Base-by-base conservation (phyloP, 2,888 invertebrate species). In the Drosophila borborema region DNA sequence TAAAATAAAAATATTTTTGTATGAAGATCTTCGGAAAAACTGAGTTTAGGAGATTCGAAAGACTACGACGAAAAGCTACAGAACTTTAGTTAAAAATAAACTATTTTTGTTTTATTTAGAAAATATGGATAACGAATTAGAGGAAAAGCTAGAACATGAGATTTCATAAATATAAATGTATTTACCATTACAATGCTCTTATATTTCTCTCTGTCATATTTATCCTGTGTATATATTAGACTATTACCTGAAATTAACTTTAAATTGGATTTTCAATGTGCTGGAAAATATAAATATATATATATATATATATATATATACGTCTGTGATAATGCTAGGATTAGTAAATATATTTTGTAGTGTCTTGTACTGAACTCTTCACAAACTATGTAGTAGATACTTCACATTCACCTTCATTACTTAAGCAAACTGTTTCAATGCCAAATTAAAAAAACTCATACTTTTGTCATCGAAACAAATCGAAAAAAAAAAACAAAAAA, bases 381-480 rank as follows among this genome's bases (percentile, higher is more conserved):
- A 60, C 49, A 28, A 18, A 49, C 23, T 31, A 49, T 23, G 66
- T 62, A 69, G 65, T 64, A 28, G 10, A 41, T 28, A 55, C 8
- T 8, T 55, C 41, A 55, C 20, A 55, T 18, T 64, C 77, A 77
- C 49, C 72, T 34, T 61, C 62, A 78, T 65, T 58, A 64, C 8
- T 14, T 34, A 66, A 65, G 28, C 36, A 46, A 51, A 60, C 46
- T 41, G 49, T 54, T 58, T 67, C 28, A 53, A 61, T 77, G 72
- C 58, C 69, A 76, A 86, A 82, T 80, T 87, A 81, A 88, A 81
- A 81, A 66, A 70, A 86, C 58, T 80, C 81, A 80, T 79, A 86
- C 78, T 86, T 72, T 76, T 87, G 73, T 83, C 86, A 88, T 88
- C 72, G 28, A 81, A 81, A 74, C 74, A 77, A 83, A 76, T 72